Conservation (phyloP, 2,797 vertebrate genomes). For the Mormyrops boulengeri region DNA sequence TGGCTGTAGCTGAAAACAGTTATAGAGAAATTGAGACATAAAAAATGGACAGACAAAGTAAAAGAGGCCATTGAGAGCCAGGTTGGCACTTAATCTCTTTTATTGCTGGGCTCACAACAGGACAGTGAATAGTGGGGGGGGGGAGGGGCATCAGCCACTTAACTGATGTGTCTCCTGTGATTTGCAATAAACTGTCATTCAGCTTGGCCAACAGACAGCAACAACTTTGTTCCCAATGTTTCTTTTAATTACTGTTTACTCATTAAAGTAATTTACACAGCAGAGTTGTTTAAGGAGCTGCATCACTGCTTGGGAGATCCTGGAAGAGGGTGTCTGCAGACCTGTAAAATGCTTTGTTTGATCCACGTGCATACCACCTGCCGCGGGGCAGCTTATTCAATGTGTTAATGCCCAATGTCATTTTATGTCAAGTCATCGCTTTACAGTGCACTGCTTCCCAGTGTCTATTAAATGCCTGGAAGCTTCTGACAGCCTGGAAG, state of each 20-base stretch:
- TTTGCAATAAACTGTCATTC: conserved; percentile 9
- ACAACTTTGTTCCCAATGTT: background rate
- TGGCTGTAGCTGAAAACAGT: conserved; percentile 11
- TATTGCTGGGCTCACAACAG: background rate
- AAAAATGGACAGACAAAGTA: conserved; percentile 2
- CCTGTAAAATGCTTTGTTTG: background rate
- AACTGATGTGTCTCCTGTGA: background rate
- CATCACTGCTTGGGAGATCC: background rate
- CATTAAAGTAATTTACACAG: background rate
- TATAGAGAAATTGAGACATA: background rate
- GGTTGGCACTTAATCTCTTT: conserved; percentile 4
- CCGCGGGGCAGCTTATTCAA: background rate
- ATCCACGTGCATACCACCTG: background rate
- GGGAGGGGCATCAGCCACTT: background rate
- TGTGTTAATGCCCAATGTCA: background rate
- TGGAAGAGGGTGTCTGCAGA: background rate
- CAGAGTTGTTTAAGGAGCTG: background rate
- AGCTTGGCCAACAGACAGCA: background rate
- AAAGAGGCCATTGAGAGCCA: conserved; percentile 4
- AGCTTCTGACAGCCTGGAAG: background rate
- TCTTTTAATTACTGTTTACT: background rate
- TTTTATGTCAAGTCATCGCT: background rate
- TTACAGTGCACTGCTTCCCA: background rate
- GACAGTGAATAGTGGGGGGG: background rate
- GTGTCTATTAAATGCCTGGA: background rate